phyloP scores from a whole-genome alignment of 2,113 vertebrate species.

The Sinocyclocheilus anshuiensis region DNA sequence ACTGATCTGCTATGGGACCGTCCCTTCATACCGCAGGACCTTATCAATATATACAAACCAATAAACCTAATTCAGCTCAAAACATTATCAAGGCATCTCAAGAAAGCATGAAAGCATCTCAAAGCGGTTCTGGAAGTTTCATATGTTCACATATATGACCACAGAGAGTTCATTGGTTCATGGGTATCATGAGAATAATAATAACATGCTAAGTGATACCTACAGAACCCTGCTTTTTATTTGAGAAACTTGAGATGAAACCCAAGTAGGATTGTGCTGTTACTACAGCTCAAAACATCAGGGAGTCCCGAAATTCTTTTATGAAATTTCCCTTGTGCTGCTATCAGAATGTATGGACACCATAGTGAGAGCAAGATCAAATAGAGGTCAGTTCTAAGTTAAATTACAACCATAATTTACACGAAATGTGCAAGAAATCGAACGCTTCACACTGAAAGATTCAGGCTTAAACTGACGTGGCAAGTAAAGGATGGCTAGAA shows the following conservation, averaged over 20 bases:
- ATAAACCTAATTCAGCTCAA: constrained; percentile 1
- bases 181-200: constrained; percentile 22
- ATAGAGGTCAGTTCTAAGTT: not conserved
- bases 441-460: not conserved
- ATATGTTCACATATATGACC: constrained; percentile 1
- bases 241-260: constrained; percentile 23
- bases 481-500: not conserved
- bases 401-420: not conserved
- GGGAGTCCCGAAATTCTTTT: not conserved
- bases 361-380: not conserved
- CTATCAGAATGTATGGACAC: constrained; percentile 1
- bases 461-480: not conserved
- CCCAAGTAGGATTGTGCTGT: constrained; percentile 8
- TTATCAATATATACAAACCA: constrained; percentile 7
- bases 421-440: not conserved
- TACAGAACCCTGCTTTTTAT: constrained; percentile 23
- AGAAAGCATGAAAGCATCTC: not conserved
- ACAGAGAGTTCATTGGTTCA: constrained; percentile 28
- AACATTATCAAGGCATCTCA: not conserved
- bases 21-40: not conserved
- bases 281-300: constrained; percentile 1
- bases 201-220: constrained; percentile 12
- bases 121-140: not conserved
- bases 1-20: not conserved
- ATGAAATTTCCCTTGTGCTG: not conserved